These are phyloP conservation scores for Ardeotis arabs DNA, from an alignment of 2,113 vertebrate species.

Conservation along the genomic window DNA sequence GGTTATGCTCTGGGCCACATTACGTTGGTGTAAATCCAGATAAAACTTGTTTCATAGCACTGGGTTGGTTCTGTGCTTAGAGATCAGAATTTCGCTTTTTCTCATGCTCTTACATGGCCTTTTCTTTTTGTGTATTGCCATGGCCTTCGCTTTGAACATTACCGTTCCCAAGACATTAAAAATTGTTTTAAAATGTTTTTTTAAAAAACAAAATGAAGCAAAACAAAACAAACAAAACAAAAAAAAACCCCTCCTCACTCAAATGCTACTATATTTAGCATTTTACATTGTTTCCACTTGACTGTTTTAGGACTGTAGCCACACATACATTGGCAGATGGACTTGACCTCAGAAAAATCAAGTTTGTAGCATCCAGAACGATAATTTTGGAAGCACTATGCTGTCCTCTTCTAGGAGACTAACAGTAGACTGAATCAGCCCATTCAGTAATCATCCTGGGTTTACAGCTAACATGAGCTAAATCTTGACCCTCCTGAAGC, in stretches of 20 bases:
- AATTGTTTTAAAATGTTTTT: background rate
- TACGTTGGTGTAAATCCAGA: background rate
- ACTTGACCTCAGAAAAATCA: background rate
- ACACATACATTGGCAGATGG: background rate
- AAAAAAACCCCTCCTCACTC: fast-evolving
- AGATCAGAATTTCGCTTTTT: background rate
- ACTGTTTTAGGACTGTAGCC: background rate
- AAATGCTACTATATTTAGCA: background rate
- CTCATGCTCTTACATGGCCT: background rate
- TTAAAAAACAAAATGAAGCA: background rate
- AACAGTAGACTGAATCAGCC: background rate
- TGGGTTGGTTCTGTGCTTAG: background rate
- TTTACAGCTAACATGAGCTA: background rate
- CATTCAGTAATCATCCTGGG: background rate
- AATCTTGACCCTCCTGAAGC: background rate
- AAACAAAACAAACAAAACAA: background rate
- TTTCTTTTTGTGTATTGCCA: background rate
- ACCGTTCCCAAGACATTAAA: background rate
- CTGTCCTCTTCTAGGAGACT: background rate
- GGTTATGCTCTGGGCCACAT: background rate
- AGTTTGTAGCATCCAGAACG: background rate
- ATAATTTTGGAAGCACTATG: background rate
- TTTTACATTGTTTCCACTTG: background rate
- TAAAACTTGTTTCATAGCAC: background rate
- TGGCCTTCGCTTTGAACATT: background rate